Conservation (phyloP, 2,888 invertebrate species). For the Cantharis lateralis region DNA sequence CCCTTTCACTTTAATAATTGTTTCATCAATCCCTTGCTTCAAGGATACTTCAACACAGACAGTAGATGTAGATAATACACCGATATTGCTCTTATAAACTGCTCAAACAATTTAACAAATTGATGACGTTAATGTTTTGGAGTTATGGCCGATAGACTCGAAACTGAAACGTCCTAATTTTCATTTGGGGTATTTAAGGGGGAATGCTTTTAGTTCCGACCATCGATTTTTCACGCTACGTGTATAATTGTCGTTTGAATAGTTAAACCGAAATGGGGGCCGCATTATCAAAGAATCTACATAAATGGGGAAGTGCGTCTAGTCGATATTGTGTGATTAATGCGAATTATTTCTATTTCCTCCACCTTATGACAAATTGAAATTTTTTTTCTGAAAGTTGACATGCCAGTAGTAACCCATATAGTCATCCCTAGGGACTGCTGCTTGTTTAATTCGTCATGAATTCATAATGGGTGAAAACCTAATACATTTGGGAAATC, state of each 20-base stretch:
- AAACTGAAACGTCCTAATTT: neutral
- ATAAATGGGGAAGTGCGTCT: neutral
- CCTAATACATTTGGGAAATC: neutral
- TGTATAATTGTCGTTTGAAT: neutral
- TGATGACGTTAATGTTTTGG: neutral
- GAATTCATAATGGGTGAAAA: neutral
- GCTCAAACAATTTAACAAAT: neutral
- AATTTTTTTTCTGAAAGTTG: neutral
- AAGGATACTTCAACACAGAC: neutral
- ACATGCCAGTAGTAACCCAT: neutral
- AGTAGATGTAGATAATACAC: neutral
- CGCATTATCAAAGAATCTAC: neutral
- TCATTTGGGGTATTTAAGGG: neutral
- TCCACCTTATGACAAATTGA: neutral
- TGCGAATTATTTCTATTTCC: neutral
- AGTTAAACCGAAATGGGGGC: neutral
- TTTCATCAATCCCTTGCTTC: constrained; percentile 12
- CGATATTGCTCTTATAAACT: neutral
- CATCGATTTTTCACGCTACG: neutral
- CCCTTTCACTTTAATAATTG: constrained; percentile 10
- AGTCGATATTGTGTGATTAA: neutral
- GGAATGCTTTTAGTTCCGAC: neutral
- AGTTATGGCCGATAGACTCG: neutral
- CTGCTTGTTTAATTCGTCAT: neutral
- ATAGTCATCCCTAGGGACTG: neutral